A percentile compares a stretch with the other conserved stretches of the same genome.
phyloP scores from a whole-genome alignment of 2,797 vertebrate species.

The Delichon dasypus region DNA sequence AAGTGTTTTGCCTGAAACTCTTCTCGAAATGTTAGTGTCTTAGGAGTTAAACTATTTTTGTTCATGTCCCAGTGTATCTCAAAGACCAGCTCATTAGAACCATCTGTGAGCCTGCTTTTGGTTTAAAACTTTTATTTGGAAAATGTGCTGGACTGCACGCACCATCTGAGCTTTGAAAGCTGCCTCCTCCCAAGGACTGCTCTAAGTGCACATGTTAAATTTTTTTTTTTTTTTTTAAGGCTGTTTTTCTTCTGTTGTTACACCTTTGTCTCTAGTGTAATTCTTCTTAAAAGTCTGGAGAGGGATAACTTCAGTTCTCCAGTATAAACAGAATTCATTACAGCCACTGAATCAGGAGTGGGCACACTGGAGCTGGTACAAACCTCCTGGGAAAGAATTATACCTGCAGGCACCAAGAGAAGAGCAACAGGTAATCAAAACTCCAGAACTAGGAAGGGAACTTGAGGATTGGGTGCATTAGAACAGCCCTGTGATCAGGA shows the following conservation, averaged over 20 bases:
- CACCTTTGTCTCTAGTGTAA: background rate
- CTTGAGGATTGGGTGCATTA: background rate
- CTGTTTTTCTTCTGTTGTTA: background rate
- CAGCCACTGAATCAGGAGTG: background rate
- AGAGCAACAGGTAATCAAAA: background rate
- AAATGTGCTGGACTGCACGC: conserved; percentile 28
- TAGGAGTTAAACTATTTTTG: conserved; percentile 38
- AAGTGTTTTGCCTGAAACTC: background rate
- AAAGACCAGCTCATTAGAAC: conserved; percentile 54
- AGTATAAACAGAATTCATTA: background rate
- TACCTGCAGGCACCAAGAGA: background rate
- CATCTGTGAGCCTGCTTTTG: conserved; percentile 54
- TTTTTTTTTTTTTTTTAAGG: background rate
- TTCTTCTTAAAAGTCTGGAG: background rate
- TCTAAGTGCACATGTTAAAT: background rate
- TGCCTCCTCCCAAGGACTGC: background rate
- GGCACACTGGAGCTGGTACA: background rate
- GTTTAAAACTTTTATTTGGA: background rate
- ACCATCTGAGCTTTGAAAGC: background rate
- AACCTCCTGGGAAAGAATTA: background rate
- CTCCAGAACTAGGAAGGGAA: background rate
- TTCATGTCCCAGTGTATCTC: background rate
- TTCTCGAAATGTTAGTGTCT: background rate
- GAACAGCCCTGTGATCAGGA: background rate
- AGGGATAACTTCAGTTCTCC: background rate